A percentile compares a stretch with the other conserved stretches of the same genome.
phyloP scores from a whole-genome alignment of 2,113 vertebrate species.

The Rallus limicola region DNA sequence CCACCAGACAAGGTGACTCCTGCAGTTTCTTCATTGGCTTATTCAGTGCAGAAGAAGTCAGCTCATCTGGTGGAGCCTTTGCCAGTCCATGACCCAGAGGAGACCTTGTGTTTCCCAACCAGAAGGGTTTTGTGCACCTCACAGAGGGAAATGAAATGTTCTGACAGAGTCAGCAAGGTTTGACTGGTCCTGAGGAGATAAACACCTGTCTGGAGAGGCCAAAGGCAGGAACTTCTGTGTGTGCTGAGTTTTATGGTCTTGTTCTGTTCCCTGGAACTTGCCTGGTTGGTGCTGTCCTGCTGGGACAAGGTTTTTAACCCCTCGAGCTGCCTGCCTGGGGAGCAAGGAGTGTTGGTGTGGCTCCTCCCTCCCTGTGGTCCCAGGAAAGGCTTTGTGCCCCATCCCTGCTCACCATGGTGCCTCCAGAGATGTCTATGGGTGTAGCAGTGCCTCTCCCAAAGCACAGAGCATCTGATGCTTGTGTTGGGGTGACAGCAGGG shows the following conservation, averaged over 20 bases:
- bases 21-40: background rate
- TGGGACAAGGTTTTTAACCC: background rate
- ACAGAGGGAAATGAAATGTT: background rate
- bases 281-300: background rate
- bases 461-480: background rate
- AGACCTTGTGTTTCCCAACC: background rate
- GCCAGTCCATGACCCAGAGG: background rate
- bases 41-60: background rate
- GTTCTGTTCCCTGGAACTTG: background rate
- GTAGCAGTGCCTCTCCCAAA: background rate
- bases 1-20: background rate
- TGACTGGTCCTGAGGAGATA: background rate
- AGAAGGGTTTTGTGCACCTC: background rate
- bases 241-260: background rate
- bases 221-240: background rate
- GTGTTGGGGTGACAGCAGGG: background rate
- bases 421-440: background rate
- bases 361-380: background rate
- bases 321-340: background rate
- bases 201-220: background rate
- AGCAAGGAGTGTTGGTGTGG: background rate
- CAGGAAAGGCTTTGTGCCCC: background rate
- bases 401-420: background rate
- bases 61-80: background rate
- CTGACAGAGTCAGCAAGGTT: background rate